These are phyloP conservation scores for Camponotus floridanus DNA, from an alignment of 1,140 invertebrate genomes.

Conservation along the genomic window DNA sequence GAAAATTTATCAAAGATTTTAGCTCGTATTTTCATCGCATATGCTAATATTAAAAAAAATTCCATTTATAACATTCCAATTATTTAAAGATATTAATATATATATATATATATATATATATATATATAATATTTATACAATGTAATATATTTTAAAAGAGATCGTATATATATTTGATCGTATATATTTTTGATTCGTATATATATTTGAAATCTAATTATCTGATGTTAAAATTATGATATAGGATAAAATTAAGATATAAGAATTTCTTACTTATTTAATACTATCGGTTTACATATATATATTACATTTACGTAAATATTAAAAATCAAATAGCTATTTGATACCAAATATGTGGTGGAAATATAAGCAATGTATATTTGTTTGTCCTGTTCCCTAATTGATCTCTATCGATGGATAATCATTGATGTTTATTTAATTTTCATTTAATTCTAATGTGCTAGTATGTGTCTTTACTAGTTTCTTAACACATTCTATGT, in stretches of 20 bases:
- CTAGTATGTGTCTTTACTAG: neutral
- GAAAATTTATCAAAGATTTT: constrained; percentile 61
- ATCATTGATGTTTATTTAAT: neutral
- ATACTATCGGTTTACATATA: too few relatives aligned
- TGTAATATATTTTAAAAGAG: neutral
- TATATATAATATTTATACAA: neutral
- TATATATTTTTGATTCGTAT: neutral
- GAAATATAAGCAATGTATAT: constrained; percentile 26
- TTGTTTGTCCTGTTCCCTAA: constrained; percentile 5
- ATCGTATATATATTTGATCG: neutral
- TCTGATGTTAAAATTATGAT: constrained; percentile 4
- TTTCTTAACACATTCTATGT: constrained; percentile 35
- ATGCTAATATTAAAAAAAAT: neutral
- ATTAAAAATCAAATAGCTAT: neutral
- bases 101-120: neutral
- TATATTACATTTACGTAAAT: neutral
- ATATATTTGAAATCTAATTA: neutral
- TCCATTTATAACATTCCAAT: neutral
- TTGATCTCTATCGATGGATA: neutral
- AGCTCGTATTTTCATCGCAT: constrained; percentile 35
- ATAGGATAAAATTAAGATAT: neutral
- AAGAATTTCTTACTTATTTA: neutral
- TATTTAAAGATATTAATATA: neutral
- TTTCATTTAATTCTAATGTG: constrained; percentile 26
- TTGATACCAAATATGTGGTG: constrained; percentile 19